Conservation (phyloP, 2,113 vertebrate species). For the Dinomys branickii region DNA sequence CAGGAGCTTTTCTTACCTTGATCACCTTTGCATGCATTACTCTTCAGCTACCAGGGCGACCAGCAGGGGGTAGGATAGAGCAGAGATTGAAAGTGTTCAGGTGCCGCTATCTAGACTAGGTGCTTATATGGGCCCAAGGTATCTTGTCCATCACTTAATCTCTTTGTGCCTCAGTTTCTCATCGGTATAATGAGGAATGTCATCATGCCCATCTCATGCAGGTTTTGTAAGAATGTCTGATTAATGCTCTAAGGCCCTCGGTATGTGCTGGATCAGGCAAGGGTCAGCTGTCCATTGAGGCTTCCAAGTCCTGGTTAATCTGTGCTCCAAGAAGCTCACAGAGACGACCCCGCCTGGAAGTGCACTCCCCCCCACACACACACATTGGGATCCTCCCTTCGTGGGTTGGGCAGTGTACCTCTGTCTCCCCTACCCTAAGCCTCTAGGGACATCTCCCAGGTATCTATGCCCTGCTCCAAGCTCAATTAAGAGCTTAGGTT, state of each 20-base stretch:
- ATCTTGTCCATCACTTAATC: background rate
- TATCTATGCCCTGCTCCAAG: background rate
- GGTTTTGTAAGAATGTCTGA: background rate
- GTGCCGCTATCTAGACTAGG: background rate
- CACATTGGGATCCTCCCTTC: background rate
- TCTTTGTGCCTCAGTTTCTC: background rate
- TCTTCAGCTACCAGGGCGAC: background rate
- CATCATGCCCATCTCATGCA: background rate
- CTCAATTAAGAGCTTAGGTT: background rate
- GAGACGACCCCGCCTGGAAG: background rate
- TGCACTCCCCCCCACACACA: background rate
- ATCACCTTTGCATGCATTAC: fast-evolving
- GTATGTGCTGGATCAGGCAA: background rate
- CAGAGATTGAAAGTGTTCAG: background rate
- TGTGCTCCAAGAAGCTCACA: background rate
- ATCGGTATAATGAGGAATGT: background rate
- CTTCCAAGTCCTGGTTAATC: background rate
- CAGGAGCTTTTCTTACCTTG: background rate
- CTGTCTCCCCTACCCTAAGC: background rate
- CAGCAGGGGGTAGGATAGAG: background rate
- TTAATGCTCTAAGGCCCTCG: background rate
- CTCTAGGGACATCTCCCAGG: background rate
- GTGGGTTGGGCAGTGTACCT: no score
- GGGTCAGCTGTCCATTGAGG: background rate
- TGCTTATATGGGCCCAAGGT: no score